Evolutionary conservation across 2,888 invertebrate species (phyloP).

Genomic region (Pollenia labialis): DNA sequence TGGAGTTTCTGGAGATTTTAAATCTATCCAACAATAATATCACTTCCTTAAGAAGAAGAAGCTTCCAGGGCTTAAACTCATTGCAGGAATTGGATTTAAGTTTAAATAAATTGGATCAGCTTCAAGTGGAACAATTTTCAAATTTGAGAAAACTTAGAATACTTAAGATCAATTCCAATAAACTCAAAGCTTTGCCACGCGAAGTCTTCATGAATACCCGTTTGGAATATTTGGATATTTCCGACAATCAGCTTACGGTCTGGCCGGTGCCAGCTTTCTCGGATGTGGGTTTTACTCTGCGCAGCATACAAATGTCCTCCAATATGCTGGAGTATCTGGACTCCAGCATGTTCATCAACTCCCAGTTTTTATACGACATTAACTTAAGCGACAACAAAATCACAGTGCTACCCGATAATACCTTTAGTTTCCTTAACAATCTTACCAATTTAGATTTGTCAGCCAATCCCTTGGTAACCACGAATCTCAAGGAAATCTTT

Average conservation of each 20-base stretch:
- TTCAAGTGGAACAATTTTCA: slow-evolving; percentile 92
- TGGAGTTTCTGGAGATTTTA: slow-evolving; percentile 89
- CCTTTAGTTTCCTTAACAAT: slow-evolving; percentile 92
- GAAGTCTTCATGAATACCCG: slow-evolving; percentile 92
- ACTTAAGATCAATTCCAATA: slow-evolving; percentile 89
- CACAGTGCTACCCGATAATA: slow-evolving; percentile 94
- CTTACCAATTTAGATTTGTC: slow-evolving; percentile 92
- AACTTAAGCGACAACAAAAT: slow-evolving; percentile 92
- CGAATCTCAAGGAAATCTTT: slow-evolving; percentile 94
- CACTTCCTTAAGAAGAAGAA: slow-evolving; percentile 88
- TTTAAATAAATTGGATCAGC: slow-evolving; percentile 89
- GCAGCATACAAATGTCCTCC: slow-evolving; percentile 90
- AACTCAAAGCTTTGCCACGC: slow-evolving; percentile 89
- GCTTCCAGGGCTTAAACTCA: slow-evolving; percentile 90
- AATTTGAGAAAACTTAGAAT: slow-evolving; percentile 90
- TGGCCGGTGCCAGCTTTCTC: slow-evolving; percentile 91
- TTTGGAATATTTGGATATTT: slow-evolving; percentile 91
- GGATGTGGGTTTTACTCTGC: slow-evolving; percentile 91
- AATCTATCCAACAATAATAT: slow-evolving; percentile 91
- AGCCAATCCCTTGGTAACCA: slow-evolving; percentile 91
- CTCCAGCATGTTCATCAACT: slow-evolving; percentile 93
- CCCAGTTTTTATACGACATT: slow-evolving; percentile 90
- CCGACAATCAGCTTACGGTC: slow-evolving; percentile 90
- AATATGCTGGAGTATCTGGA: slow-evolving; percentile 94
- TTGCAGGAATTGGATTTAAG: slow-evolving; percentile 92